Conservation (phyloP, 2,888 invertebrate species). For the Philereme vetulata region DNA sequence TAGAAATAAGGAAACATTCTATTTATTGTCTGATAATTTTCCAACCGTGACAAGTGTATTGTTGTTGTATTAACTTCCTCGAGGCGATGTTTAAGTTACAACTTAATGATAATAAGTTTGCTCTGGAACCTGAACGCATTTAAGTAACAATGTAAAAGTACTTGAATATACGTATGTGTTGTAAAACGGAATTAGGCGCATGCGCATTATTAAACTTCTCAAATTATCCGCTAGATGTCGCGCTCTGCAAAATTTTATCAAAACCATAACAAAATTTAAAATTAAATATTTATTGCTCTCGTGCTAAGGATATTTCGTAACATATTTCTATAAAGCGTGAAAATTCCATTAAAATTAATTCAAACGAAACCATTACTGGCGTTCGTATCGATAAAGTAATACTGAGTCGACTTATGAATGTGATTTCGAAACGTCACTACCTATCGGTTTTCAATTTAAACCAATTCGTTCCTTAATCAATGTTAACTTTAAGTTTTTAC, state of each 20-base stretch:
- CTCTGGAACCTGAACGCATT: constrained; percentile 29
- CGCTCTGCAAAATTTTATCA: constrained; percentile 47
- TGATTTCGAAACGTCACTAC: constrained; percentile 83
- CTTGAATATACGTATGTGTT: constrained; percentile 14
- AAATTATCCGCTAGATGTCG: constrained; percentile 64
- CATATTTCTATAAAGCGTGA: constrained; percentile 81
- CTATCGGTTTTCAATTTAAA: constrained; percentile 84
- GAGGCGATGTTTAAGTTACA: constrained; percentile 60
- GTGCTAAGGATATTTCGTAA: constrained; percentile 78
- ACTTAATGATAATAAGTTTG: constrained; percentile 59
- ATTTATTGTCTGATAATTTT: constrained; percentile 67
- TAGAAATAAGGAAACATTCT: constrained; percentile 72
- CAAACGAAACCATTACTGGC: constrained; percentile 81
- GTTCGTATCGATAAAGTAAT: constrained; percentile 82
- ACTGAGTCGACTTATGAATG: constrained; percentile 81
- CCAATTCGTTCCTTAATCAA: constrained; percentile 84
- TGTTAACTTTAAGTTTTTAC: constrained; percentile 77
- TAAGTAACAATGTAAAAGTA: constrained; percentile 38
- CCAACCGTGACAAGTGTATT: constrained; percentile 71
- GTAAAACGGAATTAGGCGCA: constrained; percentile 57
- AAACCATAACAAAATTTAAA: constrained; percentile 39
- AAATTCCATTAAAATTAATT: constrained; percentile 83
- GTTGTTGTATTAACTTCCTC: constrained; percentile 72
- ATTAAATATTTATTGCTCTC: constrained; percentile 71
- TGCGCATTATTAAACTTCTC: constrained; percentile 61